phyloP scores from a whole-genome alignment of 2,113 vertebrate genomes.

The Acrocephalus arundinaceus region DNA sequence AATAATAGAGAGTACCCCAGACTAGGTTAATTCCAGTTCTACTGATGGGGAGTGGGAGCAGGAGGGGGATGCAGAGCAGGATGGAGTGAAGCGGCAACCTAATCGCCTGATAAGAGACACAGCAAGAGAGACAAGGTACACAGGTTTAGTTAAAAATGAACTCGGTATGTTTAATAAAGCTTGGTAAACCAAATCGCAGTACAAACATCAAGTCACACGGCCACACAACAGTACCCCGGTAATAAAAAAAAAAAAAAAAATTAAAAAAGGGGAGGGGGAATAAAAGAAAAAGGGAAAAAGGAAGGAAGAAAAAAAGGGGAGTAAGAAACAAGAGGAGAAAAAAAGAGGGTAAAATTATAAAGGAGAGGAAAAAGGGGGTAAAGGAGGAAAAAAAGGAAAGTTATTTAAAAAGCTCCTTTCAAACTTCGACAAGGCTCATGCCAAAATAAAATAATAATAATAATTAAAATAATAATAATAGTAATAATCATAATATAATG shows the following conservation, averaged over 20 bases:
- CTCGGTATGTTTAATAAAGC: slow-evolving; percentile 96
- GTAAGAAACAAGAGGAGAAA: not conserved
- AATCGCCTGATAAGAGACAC: slow-evolving; percentile 85
- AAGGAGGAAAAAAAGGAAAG: not conserved
- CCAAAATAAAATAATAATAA: slow-evolving; percentile 48
- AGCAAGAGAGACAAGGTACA: slow-evolving; percentile 98
- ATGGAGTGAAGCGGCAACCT: slow-evolving; percentile 82
- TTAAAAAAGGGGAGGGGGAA: accelerated
- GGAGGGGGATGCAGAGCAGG: slow-evolving; percentile 66
- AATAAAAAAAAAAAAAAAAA: slow-evolving; percentile 51
- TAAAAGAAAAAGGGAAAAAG: not conserved
- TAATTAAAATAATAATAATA: not conserved
- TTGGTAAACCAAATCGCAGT: slow-evolving; percentile 89
- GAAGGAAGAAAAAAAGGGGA: accelerated
- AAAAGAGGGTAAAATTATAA: not conserved
- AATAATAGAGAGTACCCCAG: slow-evolving; percentile 81
- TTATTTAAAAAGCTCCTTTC: slow-evolving; percentile 61
- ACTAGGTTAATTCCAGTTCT: slow-evolving; percentile 64
- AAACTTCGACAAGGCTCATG: slow-evolving; percentile 69
- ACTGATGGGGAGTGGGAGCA: slow-evolving; percentile 66
- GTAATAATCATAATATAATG: slow-evolving; percentile 44
- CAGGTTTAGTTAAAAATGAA: slow-evolving; percentile 93
- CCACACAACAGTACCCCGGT: slow-evolving; percentile 84
- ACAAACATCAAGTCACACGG: slow-evolving; percentile 92
- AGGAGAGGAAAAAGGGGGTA: no score